These are phyloP conservation scores for Trachelus stipa DNA, from an alignment of 2,888 invertebrate species.

Conservation along the genomic window DNA sequence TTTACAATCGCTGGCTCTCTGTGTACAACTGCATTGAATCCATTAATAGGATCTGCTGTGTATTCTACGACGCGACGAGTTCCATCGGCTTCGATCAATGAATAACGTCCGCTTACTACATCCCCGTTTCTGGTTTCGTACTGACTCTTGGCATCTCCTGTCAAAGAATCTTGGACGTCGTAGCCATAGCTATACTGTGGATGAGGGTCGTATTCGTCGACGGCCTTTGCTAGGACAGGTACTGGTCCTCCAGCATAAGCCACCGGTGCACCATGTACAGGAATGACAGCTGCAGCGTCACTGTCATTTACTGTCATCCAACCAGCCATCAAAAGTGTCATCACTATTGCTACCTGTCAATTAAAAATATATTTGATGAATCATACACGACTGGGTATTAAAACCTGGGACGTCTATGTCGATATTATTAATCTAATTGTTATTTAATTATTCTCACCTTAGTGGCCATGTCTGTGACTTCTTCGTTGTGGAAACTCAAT, in stretches of 20 bases:
- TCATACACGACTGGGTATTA: no score
- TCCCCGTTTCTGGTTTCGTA: conserved; percentile 10
- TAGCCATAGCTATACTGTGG: conserved; percentile 3
- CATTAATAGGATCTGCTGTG: conserved; percentile 10
- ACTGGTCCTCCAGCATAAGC: conserved; percentile 1
- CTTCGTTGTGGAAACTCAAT: not conserved
- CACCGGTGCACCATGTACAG: not conserved
- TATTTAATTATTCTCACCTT: conserved; percentile 3
- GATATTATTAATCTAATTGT: not conserved
- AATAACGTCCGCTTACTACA: conserved; percentile 4
- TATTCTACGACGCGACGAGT: conserved; percentile 10
- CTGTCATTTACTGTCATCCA: no score
- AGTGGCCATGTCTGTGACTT: not conserved
- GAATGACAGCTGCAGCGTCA: no score
- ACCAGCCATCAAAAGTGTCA: no score
- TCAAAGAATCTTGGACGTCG: conserved; percentile 8
- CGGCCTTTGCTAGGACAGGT: not conserved
- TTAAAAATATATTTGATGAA: no score
- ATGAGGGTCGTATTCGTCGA: conserved; percentile 6
- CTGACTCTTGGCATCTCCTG: conserved; percentile 10
- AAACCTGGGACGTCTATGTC: no score
- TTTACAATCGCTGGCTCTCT: conserved; percentile 1
- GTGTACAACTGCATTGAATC: conserved; percentile 12
- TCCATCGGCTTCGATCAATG: conserved; percentile 2
- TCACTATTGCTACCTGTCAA: no score